Evolutionary conservation across 35 echinoderm and acorn worm species (phyloP), one percentile per base, ranked within the genome.

Genomic region (Heliocidaris tuberculata): DNA sequence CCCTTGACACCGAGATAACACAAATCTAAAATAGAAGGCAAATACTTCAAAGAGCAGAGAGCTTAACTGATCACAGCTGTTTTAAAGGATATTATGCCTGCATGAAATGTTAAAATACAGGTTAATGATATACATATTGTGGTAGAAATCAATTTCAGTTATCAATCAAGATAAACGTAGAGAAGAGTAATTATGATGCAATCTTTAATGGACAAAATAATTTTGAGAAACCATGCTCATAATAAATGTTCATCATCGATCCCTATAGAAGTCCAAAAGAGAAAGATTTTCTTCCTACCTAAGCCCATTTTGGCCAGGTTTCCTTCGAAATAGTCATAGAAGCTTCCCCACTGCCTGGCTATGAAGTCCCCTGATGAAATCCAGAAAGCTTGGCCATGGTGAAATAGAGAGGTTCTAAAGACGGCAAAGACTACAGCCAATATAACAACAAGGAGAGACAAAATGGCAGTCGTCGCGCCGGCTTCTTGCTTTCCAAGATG

Each of bases 291-390:
- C 87, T 24, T 17, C 5, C 48, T 59, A 93, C 91, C 47, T 93
- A 93, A 11, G 2, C 91, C 91, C 50, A 93, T 93, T 59, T 93
- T 93, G 4, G 50, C 47, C 48, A 27, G 10, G 30, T 59, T 59
- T 93, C 91, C 91, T 21, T 93, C 91, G 21, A 49, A 93, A 31
- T 52, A 93, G 48, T 93, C 91, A 93, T 93, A 93, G 91, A 50
- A 93, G 29, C 9, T 30, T 32, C 48, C 91, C 91, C 91, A 93
- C 17, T 78, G 65, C 21, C 65, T 78, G 65, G 65, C 65, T 78
- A 78, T 78, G 65, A 78, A 78, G 65, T 78, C 27, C 21, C 65
- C 65, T 21, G 65, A 78, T 78, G 65, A 21, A 29, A 78, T 27
- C 65, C 65, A 78, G 21, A 78, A 78, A 27, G 65, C 21, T 78